Percentiles rank a stretch among this genome's conserved stretches.
Evolutionary conservation across 1,140 invertebrate genomes (phyloP).

Genomic region (Danaus melanippus): DNA sequence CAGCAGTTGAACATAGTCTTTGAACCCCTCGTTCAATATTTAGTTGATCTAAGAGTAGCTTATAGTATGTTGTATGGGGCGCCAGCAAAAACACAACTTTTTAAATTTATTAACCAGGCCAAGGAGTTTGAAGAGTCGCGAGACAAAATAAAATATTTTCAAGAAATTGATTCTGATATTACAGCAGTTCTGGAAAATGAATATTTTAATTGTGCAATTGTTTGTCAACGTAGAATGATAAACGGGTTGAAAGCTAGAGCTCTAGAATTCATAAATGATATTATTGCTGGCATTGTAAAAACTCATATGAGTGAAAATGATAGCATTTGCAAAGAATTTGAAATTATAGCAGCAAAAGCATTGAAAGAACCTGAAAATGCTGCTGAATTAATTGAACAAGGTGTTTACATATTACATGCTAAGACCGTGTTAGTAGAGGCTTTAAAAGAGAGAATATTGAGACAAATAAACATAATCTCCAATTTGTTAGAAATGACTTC

Average conservation of each 20-base stretch:
- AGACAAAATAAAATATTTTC: conserved; percentile 75
- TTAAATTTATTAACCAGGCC: conserved; percentile 44
- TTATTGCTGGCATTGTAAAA: conserved; percentile 56
- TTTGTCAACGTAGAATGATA: conserved; percentile 56
- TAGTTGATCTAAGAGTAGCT: conserved; percentile 44
- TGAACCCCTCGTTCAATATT: conserved; percentile 49
- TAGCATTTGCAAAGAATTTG: conserved; percentile 77
- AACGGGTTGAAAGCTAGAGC: conserved; percentile 55
- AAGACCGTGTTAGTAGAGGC: conserved; percentile 75
- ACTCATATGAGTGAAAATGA: conserved; percentile 69
- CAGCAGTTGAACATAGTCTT: conserved; percentile 52
- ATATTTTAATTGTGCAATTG: conserved; percentile 73
- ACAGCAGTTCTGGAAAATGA: conserved; percentile 75
- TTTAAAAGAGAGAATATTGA: conserved; percentile 75
- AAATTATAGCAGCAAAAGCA: conserved; percentile 74
- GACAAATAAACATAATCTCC: conserved; percentile 75
- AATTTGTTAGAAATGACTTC: conserved; percentile 79
- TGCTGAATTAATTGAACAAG: conserved; percentile 80
- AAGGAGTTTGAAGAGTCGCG: conserved; percentile 72
- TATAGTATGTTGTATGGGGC: conserved; percentile 56
- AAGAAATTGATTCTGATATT: conserved; percentile 73
- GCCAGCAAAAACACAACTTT: conserved; percentile 38
- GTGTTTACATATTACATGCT: conserved; percentile 77
- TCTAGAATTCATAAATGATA: conserved; percentile 54
- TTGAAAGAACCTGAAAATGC: conserved; percentile 78